These are phyloP conservation scores for Rhinolophus sinicus DNA, from an alignment of 2,113 vertebrate genomes.

Conservation along the genomic window DNA sequence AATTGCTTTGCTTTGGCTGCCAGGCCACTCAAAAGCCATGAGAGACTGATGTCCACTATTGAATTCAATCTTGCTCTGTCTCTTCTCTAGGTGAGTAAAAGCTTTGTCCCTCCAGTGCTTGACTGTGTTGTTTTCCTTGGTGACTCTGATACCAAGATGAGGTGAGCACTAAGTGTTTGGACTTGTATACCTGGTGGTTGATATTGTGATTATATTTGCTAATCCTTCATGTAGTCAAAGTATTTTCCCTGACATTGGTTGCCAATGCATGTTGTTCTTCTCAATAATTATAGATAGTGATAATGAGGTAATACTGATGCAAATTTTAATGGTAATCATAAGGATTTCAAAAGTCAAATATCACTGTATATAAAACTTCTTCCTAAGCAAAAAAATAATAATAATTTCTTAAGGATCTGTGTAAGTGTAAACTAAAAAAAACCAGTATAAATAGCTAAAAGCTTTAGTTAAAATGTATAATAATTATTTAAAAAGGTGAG, in stretches of 20 bases:
- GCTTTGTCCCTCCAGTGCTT: not conserved
- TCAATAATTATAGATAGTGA: not conserved
- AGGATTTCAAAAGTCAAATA: conserved; percentile 6
- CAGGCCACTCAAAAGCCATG: fast-evolving
- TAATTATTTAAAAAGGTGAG: not conserved
- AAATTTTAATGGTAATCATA: not conserved
- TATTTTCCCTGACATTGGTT: not conserved
- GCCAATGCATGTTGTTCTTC: not conserved
- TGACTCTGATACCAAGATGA: not conserved
- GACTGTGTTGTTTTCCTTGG: not conserved
- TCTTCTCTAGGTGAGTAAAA: not conserved
- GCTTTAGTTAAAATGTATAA: conserved; percentile 27
- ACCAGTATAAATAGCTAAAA: conserved; percentile 23
- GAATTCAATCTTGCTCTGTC: not conserved
- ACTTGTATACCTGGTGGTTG: not conserved
- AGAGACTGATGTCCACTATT: not conserved
- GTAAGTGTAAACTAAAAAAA: not conserved
- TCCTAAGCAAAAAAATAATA: not conserved
- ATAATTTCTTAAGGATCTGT: not conserved
- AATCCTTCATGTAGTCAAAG: not conserved
- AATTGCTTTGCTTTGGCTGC: not conserved
- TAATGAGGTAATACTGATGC: not conserved
- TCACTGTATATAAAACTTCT: not conserved
- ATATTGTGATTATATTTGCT: not conserved
- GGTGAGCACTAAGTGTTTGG: not conserved